Evolutionary conservation across 2,888 invertebrate species (phyloP), one percentile per base, ranked within the genome.

Genomic region (Stenolophus ochropezus): DNA sequence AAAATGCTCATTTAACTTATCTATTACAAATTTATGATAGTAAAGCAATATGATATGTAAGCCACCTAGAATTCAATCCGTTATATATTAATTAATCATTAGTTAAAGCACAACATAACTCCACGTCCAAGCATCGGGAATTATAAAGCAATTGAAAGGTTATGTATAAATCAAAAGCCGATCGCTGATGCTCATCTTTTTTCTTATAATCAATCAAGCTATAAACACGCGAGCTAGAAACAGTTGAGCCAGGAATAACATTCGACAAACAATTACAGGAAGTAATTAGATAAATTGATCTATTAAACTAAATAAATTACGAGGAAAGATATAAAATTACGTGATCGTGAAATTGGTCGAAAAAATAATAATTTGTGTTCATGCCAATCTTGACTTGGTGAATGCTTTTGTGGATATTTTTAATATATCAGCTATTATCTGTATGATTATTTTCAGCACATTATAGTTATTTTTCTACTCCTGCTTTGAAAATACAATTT

Each of bases 101-200:
- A 3, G 20, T 56, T 56, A 56, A 56, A 20, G 18, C 20, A 11
- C 5, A 56, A 56, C 56, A 56, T 56, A 56, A 5, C 18, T 6
- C 20, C 56, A 56, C 56, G 56, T 56, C 18, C 56, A 21, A 20
- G 20, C 5, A 16, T 11, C 56, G 56, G 11, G 56, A 20, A 56
- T 56, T 56, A 56, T 56, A 56, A 56, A 56, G 56, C 56, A 56
- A 56, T 56, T 56, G 56, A 56, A 56, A 56, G 56, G 8, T 42
- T 42, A 11, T 42, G 33, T 42, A 42, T 42, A 42, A 42, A 42
- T 42, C 33, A 42, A 42, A 42, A 11, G 33, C 33, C 33, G 33
- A 42, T 42, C 33, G 33, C 8, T 11, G 33, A 42, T 42, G 33
- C 33, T 42, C 33, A 42, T 42, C 33, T 42, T 42, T 42, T 42